Percentiles rank a stretch among this genome's conserved stretches.
Conservation (phyloP, 1,140 invertebrate genomes). For the Calliopsis andreniformis region DNA sequence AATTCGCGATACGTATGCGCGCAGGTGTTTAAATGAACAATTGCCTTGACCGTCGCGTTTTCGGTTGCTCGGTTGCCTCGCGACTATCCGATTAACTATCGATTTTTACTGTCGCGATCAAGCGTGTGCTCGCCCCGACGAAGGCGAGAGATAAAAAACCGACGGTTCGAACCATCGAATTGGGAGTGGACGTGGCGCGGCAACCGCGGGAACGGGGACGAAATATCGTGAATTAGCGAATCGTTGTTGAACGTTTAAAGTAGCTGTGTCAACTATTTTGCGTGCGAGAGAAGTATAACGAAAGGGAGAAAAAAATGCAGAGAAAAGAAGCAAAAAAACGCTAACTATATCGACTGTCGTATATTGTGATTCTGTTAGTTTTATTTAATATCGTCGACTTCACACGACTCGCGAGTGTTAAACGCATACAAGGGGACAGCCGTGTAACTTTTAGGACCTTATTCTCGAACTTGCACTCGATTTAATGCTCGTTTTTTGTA, state of each 20-base stretch:
- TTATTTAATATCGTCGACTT: slow-evolving; percentile 39
- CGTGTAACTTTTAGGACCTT: slow-evolving; percentile 32
- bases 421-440: slow-evolving; percentile 22
- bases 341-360: slow-evolving; percentile 45
- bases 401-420: slow-evolving; percentile 17
- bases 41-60: slow-evolving; percentile 44
- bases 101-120: slow-evolving; percentile 36
- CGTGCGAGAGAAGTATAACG: neutral
- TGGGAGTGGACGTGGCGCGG: neutral
- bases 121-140: too few relatives aligned
- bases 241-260: slow-evolving; percentile 46
- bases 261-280: slow-evolving; percentile 42
- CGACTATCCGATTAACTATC: neutral
- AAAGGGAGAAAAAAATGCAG: too few relatives aligned
- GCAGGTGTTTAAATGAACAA: slow-evolving; percentile 56
- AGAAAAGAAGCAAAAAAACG: neutral
- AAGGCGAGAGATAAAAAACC: too few relatives aligned
- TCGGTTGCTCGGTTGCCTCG: slow-evolving; percentile 19
- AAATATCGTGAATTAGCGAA: slow-evolving; percentile 42
- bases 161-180: too few relatives aligned
- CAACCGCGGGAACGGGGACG: slow-evolving; percentile 4
- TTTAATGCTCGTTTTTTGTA: slow-evolving; percentile 49
- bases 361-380: slow-evolving; percentile 47
- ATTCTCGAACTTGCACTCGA: slow-evolving; percentile 47
- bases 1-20: slow-evolving; percentile 58